Percentiles rank a stretch among this genome's conserved stretches.
Evolutionary conservation across 2,888 invertebrate species (phyloP).

Genomic region (Ernsta delagoae): DNA sequence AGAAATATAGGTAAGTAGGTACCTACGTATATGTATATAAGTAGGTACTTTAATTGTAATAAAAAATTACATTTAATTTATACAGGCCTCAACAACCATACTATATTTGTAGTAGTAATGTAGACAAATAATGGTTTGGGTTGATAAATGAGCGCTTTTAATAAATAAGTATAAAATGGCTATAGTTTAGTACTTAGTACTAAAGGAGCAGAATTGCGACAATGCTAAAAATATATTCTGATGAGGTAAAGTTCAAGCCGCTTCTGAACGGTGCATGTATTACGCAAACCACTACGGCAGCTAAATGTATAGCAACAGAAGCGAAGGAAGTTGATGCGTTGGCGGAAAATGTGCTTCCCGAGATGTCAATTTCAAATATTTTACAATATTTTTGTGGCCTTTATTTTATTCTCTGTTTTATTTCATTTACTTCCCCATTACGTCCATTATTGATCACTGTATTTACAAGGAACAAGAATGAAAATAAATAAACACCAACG

Average conservation of each 20-base stretch:
- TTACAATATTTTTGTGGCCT: background rate
- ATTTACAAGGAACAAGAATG: background rate
- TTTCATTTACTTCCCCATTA: background rate
- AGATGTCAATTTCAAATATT: slow-evolving; percentile 4
- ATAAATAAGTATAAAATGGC: too few species aligned
- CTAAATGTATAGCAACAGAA: slow-evolving; percentile 18
- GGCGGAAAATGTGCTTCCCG: slow-evolving; percentile 12
- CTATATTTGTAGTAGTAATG: too few species aligned
- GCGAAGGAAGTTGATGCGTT: background rate
- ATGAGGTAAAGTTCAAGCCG: slow-evolving; percentile 26
- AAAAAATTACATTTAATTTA: too few species aligned
- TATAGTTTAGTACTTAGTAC: background rate
- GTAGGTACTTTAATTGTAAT: too few species aligned
- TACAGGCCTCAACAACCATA: too few species aligned
- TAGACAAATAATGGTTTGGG: too few species aligned
- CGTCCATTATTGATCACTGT: background rate
- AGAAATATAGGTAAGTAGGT: too few species aligned
- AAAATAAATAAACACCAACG: background rate
- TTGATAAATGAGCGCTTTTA: too few species aligned
- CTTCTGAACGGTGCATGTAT: slow-evolving; percentile 15
- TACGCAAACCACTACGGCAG: slow-evolving; percentile 30
- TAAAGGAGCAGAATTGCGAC: background rate
- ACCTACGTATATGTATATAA: too few species aligned
- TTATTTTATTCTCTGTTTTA: slow-evolving; percentile 16
- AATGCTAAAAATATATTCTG: slow-evolving; percentile 21